Evolutionary conservation across 2,888 invertebrate genomes (phyloP).

Genomic region (Gari tellinella): DNA sequence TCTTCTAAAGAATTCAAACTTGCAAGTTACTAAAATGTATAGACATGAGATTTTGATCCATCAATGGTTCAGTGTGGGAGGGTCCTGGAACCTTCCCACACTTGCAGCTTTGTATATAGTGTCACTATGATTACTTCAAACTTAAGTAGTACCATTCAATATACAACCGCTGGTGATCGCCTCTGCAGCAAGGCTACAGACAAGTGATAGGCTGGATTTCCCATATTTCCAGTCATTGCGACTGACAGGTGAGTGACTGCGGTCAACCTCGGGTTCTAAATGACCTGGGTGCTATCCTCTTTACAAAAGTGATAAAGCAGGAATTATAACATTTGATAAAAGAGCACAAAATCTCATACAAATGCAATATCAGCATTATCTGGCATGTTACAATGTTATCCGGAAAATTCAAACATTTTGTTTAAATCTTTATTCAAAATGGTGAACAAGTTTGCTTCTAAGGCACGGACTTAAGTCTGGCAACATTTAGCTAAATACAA

Average conservation of each 20-base stretch:
- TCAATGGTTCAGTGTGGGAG: not conserved
- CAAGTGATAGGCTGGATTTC: conserved; percentile 24
- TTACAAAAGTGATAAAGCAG: conserved; percentile 65
- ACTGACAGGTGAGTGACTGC: conserved; percentile 43
- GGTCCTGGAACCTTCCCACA: too few relatives aligned
- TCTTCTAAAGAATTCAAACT: too few relatives aligned
- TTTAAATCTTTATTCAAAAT: too few relatives aligned
- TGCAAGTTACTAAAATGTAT: too few relatives aligned
- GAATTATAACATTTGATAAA: conserved; percentile 32
- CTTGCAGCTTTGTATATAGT: too few relatives aligned
- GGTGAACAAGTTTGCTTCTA: too few relatives aligned
- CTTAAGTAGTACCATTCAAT: conserved; percentile 41
- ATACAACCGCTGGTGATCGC: conserved; percentile 19
- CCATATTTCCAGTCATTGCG: conserved; percentile 47
- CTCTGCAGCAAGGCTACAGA: conserved; percentile 16
- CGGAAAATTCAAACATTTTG: too few relatives aligned
- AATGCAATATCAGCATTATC: too few relatives aligned
- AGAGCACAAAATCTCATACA: too few relatives aligned
- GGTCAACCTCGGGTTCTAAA: conserved; percentile 67
- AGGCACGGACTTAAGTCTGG: too few relatives aligned
- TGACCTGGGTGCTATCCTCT: conserved; percentile 65
- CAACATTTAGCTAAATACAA: too few relatives aligned
- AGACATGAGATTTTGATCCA: not conserved
- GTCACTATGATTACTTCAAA: conserved; percentile 25
- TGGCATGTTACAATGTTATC: too few relatives aligned